Evolutionary conservation across 2,888 invertebrate genomes (phyloP), one percentile per base, ranked within the genome.

Genomic region (Rhyacophila evoluta): DNA sequence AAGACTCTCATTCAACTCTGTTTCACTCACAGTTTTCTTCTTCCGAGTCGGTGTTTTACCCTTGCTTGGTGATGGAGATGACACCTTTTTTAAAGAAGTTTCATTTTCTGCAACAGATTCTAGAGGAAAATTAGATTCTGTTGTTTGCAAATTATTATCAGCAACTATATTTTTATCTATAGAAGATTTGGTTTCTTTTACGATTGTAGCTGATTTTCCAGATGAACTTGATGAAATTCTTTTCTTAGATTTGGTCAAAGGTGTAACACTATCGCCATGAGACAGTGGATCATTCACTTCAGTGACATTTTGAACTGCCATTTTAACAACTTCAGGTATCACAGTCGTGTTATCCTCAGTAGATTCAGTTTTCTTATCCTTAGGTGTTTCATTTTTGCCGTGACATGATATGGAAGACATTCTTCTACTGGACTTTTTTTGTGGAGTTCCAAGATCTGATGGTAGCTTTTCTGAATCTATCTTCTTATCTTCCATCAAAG

Each of bases 211-310:
- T 81, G 89, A 89, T 81, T 85, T 86, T 0, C 89, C 89, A n/a
- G 86, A 86, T 0, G 88, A 85, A 77, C 89, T 84, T 0, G 89
- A 89, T 12, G 89, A 84, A 6, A 89, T 88, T 79, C 85, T 87
- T 38, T 88, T 84, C 0, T 70, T 74, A 33, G 27, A 19, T n/a
- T 67, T 74, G 28, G 15, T 55, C 10, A 19, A 10, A 19, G 12
- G 15, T 19, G 15, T 55, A 19, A 19, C 2, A 25, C 55, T 8
- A 12, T 55, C 15, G 19, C 12, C 12, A 10, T 19, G 10, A 12
- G 4, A 12, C 19, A 19, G 15, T 10, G 55, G 25, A 19, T 55
- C 55, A 19, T 39, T 39, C 1, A 39, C 12, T 39, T 12, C 5
- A 39, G n/a, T n/a, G n/a, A n/a, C 6, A 6, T 39, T 1, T 0